These are phyloP conservation scores for Zosterops japonicus DNA, from an alignment of 2,113 vertebrate genomes.

Conservation along the genomic window DNA sequence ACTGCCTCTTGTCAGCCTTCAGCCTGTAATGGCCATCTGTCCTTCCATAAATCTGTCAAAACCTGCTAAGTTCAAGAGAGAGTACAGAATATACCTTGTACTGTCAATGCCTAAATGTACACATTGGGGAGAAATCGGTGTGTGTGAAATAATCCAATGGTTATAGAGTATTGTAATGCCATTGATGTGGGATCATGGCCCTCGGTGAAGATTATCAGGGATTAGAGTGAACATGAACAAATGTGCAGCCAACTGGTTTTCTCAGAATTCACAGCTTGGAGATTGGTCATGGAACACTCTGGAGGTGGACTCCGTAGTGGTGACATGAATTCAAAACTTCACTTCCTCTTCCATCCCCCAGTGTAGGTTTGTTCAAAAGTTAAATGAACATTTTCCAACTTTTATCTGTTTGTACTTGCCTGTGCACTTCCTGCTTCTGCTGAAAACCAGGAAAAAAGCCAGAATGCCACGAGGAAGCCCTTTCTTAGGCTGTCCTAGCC, in stretches of 20 bases:
- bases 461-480: constrained; percentile 33
- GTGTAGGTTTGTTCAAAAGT: background rate
- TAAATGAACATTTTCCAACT: background rate
- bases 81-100: constrained; percentile 78
- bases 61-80: constrained; percentile 79
- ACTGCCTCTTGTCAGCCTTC: constrained; percentile 95
- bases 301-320: rapidly evolving
- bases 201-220: constrained; percentile 36
- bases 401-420: background rate
- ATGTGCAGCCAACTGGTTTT: background rate
- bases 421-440: constrained; percentile 39
- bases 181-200: constrained; percentile 57
- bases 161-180: constrained; percentile 49
- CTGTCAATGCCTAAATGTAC: constrained; percentile 72
- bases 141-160: constrained; percentile 41
- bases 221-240: constrained; percentile 56
- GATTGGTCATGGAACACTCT: background rate
- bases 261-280: background rate
- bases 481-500: constrained; percentile 35
- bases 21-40: constrained; percentile 95
- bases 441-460: constrained; percentile 48
- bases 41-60: constrained; percentile 92
- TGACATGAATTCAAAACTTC: background rate
- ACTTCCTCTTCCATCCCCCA: background rate
- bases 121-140: constrained; percentile 53